phyloP scores from a whole-genome alignment of 1,140 invertebrate species.

The Megathymus violae region DNA sequence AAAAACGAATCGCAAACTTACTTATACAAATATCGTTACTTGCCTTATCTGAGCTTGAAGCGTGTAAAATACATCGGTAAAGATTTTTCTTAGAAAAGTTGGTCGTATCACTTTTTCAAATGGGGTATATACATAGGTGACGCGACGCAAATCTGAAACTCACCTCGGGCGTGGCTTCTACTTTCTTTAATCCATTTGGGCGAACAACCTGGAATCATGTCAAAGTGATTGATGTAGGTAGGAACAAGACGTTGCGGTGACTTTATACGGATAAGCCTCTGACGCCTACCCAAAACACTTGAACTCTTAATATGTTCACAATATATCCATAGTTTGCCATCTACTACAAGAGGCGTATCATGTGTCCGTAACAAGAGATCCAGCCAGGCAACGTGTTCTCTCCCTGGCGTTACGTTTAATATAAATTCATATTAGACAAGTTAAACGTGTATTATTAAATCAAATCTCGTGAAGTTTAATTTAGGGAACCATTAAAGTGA shows the following conservation, averaged over 20 bases:
- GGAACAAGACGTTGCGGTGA: conserved; percentile 58
- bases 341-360: conserved; percentile 12
- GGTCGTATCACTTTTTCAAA: conserved; percentile 65
- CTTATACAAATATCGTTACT: conserved; percentile 21
- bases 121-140: conserved; percentile 67
- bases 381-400: background rate
- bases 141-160: conserved; percentile 68
- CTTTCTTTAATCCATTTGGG: conserved; percentile 80
- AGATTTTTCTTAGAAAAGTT: conserved; percentile 53
- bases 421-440: conserved; percentile 35
- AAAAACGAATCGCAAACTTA: conserved; percentile 25
- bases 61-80: conserved; percentile 45
- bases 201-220: conserved; percentile 76
- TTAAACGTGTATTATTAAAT: too few species aligned
- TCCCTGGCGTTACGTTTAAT: conserved; percentile 8
- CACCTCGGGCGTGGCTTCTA: conserved; percentile 62
- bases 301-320: conserved; percentile 55
- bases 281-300: conserved; percentile 56
- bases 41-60: conserved; percentile 5
- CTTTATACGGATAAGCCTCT: conserved; percentile 60
- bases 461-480: conserved; percentile 49
- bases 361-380: conserved; percentile 1
- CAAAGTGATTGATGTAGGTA: conserved; percentile 76
- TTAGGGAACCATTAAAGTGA: conserved; percentile 56
- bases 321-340: conserved; percentile 34